These are phyloP conservation scores for Pterobdella sp. DNA, from an alignment of 2,888 invertebrate genomes.

Conservation along the genomic window DNA sequence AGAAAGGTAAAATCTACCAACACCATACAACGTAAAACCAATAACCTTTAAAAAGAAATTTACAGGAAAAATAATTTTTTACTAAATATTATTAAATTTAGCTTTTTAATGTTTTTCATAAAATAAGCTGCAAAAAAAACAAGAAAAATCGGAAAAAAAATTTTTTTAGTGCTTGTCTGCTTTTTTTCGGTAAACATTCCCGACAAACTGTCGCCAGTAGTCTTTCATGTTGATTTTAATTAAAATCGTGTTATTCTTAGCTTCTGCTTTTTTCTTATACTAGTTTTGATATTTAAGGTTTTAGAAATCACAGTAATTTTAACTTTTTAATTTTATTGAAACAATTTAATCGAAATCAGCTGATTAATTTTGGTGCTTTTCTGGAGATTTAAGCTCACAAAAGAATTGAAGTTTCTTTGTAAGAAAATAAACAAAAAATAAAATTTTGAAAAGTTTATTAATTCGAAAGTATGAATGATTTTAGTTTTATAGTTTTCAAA, in stretches of 20 bases:
- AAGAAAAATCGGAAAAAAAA: no score
- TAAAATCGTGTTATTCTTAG: not conserved
- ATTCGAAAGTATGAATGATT: not conserved
- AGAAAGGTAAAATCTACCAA: no score
- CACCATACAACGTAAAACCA: no score
- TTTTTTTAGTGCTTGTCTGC: not conserved
- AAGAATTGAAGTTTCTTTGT: slow-evolving; percentile 10
- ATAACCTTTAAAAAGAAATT: no score
- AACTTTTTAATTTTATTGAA: not conserved
- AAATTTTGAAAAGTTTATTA: not conserved
- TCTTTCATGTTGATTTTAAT: slow-evolving; percentile 13
- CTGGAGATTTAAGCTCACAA: not conserved
- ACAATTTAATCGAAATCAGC: slow-evolving; percentile 6
- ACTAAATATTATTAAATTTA: no score
- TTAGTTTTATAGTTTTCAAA: not conserved
- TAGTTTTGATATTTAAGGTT: not conserved
- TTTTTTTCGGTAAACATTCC: slow-evolving; percentile 12
- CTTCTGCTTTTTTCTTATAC: not conserved
- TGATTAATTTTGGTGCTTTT: not conserved
- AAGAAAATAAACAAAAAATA: not conserved
- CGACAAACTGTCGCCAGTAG: slow-evolving; percentile 14
- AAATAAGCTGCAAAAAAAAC: no score
- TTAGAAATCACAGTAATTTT: not conserved
- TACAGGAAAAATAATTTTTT: no score
- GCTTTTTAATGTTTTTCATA: no score